These are phyloP conservation scores for Colistium nudipinnis DNA, from an alignment of 2,113 vertebrate genomes.

Conservation along the genomic window DNA sequence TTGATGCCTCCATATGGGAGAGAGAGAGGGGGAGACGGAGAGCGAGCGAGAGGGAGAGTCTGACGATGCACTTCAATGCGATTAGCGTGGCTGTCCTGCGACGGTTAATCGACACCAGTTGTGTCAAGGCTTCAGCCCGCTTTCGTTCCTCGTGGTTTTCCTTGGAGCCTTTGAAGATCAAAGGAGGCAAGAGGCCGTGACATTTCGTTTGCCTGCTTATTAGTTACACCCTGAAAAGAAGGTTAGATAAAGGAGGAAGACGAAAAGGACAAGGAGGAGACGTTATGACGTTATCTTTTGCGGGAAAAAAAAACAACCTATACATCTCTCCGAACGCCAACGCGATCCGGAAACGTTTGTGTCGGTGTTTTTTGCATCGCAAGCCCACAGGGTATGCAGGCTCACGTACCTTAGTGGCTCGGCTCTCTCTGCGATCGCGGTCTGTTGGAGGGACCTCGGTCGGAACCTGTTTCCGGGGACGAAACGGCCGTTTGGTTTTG, in stretches of 20 bases:
- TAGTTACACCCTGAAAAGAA: background rate
- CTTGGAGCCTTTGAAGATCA: conserved; percentile 42
- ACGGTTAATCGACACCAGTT: background rate
- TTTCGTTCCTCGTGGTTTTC: conserved; percentile 17
- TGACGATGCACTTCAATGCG: conserved; percentile 24
- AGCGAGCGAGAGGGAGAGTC: background rate
- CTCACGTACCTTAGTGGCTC: background rate
- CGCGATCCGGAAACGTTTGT: no score
- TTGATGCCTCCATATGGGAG: background rate
- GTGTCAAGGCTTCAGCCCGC: background rate
- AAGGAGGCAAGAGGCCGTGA: background rate
- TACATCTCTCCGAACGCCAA: no score
- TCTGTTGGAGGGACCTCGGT: conserved; percentile 3
- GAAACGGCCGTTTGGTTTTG: no score
- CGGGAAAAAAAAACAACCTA: no score
- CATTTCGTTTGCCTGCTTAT: conserved; percentile 17
- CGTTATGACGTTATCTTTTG: no score
- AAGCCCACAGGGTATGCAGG: no score
- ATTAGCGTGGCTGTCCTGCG: background rate
- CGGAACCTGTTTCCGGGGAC: conserved; percentile 23
- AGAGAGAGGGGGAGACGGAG: background rate
- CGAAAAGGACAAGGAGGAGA: no score
- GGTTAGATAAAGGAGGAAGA: conserved; percentile 50
- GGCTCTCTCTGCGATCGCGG: conserved; percentile 6
- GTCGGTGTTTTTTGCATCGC: no score